Conservation (phyloP, 2,888 invertebrate genomes). For the Nymphalis urticae region DNA sequence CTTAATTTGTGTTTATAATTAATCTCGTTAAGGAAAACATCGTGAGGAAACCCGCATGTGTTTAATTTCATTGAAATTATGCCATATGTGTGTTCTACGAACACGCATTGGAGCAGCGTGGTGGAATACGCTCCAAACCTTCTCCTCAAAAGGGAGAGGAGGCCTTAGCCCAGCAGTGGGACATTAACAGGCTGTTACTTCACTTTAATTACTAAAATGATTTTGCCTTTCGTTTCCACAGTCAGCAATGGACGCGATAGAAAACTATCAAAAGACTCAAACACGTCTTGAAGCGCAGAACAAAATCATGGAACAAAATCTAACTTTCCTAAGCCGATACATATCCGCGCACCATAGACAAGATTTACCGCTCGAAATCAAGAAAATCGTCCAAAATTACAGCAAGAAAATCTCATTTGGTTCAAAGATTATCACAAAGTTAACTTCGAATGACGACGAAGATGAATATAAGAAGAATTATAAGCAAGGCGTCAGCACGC, state of each 20-base stretch:
- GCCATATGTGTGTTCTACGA: too few relatives aligned
- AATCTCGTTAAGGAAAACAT: too few relatives aligned
- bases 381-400: slow-evolving; percentile 86
- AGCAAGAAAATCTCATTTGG: slow-evolving; percentile 64
- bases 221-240: slow-evolving; percentile 44
- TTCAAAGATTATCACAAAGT: slow-evolving; percentile 74
- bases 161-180: too few relatives aligned
- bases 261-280: slow-evolving; percentile 83
- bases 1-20: too few relatives aligned
- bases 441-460: slow-evolving; percentile 62
- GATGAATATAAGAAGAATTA: slow-evolving; percentile 58
- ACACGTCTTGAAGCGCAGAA: slow-evolving; percentile 86
- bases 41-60: too few relatives aligned
- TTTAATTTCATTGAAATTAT: too few relatives aligned
- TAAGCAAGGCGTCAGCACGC: slow-evolving; percentile 68
- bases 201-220: background rate
- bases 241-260: slow-evolving; percentile 85
- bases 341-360: slow-evolving; percentile 85
- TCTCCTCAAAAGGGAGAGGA: too few relatives aligned
- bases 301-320: slow-evolving; percentile 87
- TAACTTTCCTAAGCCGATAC: slow-evolving; percentile 86
- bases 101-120: too few relatives aligned
- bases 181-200: too few relatives aligned
- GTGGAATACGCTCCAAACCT: too few relatives aligned
- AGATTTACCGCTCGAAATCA: slow-evolving; percentile 88